A percentile compares a stretch with the other conserved stretches of the same genome.
Evolutionary conservation across 2,113 vertebrate species (phyloP).

Genomic region (Agapornis roseicollis): DNA sequence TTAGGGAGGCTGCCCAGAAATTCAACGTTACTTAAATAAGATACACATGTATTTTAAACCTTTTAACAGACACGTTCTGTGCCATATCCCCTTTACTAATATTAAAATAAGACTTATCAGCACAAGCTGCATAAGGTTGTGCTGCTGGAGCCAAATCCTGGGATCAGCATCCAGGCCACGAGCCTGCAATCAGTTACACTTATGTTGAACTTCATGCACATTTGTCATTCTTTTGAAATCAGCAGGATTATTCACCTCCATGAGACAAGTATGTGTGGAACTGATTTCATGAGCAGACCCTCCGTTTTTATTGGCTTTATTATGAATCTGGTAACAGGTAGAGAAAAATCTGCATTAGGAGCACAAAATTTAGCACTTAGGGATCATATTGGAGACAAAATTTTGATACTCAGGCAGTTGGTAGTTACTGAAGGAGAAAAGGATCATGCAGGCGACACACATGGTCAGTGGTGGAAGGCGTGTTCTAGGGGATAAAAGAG

Average conservation of each 20-base stretch:
- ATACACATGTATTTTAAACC: conserved; percentile 70
- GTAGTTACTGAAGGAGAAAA: background rate
- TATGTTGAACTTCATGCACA: conserved; percentile 60
- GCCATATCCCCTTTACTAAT: conserved; percentile 64
- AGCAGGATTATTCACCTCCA: conserved; percentile 54
- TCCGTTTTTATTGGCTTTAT: conserved; percentile 15
- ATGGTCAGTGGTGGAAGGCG: background rate
- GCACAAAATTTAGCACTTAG: background rate
- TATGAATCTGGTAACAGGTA: background rate
- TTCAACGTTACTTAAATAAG: conserved; percentile 69
- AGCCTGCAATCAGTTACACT: conserved; percentile 70
- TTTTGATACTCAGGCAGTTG: background rate
- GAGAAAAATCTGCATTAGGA: background rate
- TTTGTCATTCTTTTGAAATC: conserved; percentile 66
- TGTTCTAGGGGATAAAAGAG: background rate
- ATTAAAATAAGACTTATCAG: conserved; percentile 66
- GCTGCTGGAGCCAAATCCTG: conserved; percentile 60
- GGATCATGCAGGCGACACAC: fast-evolving
- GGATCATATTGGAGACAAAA: background rate
- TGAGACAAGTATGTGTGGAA: conserved; percentile 47
- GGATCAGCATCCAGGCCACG: conserved; percentile 59
- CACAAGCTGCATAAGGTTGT: conserved; percentile 25
- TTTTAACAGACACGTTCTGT: conserved; percentile 64
- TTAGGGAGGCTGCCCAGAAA: conserved; percentile 69
- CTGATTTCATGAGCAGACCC: background rate